Base-by-base conservation (phyloP, 2,797 vertebrate genomes). In the Neosalanx taihuensis region DNA sequence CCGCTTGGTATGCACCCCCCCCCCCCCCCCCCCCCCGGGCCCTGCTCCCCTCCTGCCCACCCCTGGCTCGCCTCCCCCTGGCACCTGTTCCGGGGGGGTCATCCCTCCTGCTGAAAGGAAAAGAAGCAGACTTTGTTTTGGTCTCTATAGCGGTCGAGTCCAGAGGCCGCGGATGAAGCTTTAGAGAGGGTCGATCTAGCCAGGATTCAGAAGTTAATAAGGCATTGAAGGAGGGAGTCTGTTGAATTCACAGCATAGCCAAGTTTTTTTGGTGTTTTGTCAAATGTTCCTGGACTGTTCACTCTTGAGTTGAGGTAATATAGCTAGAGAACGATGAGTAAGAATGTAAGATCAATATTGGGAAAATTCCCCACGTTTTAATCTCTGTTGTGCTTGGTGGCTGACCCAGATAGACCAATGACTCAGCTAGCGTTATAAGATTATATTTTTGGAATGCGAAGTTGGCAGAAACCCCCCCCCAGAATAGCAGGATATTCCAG, bases 1-100 rank as follows among this genome's bases (percentile, higher is more conserved):
- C 64, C 77, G 76, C 88, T 93, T 93, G 89, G 89, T 90, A 92
- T 92, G 88, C 91, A 87, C 82, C 84, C 84, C 85, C 85, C 80
- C 83, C 79, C 82, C 81, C 83, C 59, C 58, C 49, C 74, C 69
- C 81, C 83, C 59, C 58, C 49, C 74, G 67, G 58, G 72, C 76
- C 75, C 66, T 30, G 72, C 35, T 12, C 73, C 73, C 80, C 78
- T 4, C 75, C 79, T 76, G 65, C 78, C 79, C 78, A 76, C 72
- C 41, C 80, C 87, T 90, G 88, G 86, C 86, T 77, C 72, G 31
- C 69, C 73, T 68, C 67, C 70, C 77, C 77, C 79, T 85, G 87
- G 88, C 91, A 92, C 87, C 87, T 90, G 89, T 71, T 88, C 76
- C 78, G 23, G 23, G 23, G 23, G 74, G 84, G 83, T 83, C 64